Evolutionary conservation across 2,888 invertebrate species (phyloP).

Genomic region (Ornithoptera priamus): DNA sequence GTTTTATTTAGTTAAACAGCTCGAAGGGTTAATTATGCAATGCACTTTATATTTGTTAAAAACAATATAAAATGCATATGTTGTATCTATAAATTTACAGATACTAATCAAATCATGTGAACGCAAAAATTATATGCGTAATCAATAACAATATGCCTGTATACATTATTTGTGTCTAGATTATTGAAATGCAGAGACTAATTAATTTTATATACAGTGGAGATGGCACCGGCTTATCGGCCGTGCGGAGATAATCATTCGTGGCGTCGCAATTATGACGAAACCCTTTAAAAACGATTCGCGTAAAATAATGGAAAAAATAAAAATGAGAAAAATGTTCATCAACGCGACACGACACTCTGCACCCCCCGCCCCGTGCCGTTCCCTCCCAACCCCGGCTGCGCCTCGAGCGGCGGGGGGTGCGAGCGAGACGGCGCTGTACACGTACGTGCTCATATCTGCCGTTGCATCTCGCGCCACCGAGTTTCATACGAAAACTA

Average conservation of each 20-base stretch:
- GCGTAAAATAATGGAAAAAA: slow-evolving; percentile 75
- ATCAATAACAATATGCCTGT: not conserved
- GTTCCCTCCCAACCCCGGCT: slow-evolving; percentile 36
- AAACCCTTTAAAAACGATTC: slow-evolving; percentile 80
- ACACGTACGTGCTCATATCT: slow-evolving; percentile 50
- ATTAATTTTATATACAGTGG: slow-evolving; percentile 21
- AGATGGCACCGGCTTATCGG: slow-evolving; percentile 53
- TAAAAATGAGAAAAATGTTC: slow-evolving; percentile 79
- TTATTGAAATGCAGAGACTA: slow-evolving; percentile 12
- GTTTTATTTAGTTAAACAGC: too few species aligned
- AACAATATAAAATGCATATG: not conserved
- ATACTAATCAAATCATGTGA: not conserved
- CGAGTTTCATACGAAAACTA: slow-evolving; percentile 77
- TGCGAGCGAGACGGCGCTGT: slow-evolving; percentile 49
- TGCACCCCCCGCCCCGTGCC: slow-evolving; percentile 32
- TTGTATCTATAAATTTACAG: not conserved
- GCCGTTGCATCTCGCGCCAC: slow-evolving; percentile 73
- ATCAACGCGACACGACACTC: slow-evolving; percentile 78
- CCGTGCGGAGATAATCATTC: slow-evolving; percentile 68
- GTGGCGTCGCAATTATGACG: slow-evolving; percentile 77
- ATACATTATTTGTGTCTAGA: not conserved
- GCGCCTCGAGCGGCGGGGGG: slow-evolving; percentile 72
- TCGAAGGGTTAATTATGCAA: too few species aligned
- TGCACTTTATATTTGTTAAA: not conserved
- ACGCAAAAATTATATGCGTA: not conserved